Conservation (phyloP, 1,140 invertebrate genomes). For the Drosophila pandora region DNA sequence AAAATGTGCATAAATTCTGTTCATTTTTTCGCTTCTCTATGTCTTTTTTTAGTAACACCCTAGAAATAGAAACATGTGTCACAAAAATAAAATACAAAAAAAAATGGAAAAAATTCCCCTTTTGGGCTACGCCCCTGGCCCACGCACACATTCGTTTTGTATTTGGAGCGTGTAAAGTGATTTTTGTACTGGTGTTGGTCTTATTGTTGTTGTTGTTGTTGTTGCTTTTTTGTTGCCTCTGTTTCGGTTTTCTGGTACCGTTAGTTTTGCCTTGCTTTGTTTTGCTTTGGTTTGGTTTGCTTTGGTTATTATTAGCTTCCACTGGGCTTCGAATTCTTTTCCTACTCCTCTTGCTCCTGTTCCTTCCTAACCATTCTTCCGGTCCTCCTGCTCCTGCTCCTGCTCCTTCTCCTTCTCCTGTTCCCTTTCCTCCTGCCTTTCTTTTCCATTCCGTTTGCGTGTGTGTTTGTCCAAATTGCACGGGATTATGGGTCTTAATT, state of each 20-base stretch:
- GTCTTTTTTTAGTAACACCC: too few relatives aligned
- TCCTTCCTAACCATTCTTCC: not conserved
- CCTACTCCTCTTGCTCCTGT: not conserved
- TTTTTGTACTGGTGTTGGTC: conserved; percentile 39
- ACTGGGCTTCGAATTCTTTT: conserved; percentile 19
- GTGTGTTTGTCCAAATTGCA: conserved; percentile 70
- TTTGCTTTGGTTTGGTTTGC: conserved; percentile 8
- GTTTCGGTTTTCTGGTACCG: conserved; percentile 2
- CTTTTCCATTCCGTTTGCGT: conserved; percentile 27
- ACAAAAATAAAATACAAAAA: too few relatives aligned
- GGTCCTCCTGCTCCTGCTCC: too few relatives aligned
- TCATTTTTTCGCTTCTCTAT: too few relatives aligned
- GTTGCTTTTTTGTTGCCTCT: conserved; percentile 6
- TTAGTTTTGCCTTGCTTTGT: conserved; percentile 24
- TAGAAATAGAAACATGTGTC: not conserved
- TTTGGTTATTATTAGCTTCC: conserved; percentile 38
- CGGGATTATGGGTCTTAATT: conserved; percentile 80
- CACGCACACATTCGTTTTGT: conserved; percentile 17
- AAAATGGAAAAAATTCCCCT: not conserved
- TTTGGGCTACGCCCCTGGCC: conserved; percentile 10
- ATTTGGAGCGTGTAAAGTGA: conserved; percentile 59
- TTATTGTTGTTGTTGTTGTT: conserved; percentile 14
- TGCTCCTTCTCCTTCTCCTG: not conserved
- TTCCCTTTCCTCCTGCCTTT: not conserved
- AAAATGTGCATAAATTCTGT: not conserved